phyloP scores from a whole-genome alignment of 1,140 invertebrate genomes.

The Colletes latitarsis region DNA sequence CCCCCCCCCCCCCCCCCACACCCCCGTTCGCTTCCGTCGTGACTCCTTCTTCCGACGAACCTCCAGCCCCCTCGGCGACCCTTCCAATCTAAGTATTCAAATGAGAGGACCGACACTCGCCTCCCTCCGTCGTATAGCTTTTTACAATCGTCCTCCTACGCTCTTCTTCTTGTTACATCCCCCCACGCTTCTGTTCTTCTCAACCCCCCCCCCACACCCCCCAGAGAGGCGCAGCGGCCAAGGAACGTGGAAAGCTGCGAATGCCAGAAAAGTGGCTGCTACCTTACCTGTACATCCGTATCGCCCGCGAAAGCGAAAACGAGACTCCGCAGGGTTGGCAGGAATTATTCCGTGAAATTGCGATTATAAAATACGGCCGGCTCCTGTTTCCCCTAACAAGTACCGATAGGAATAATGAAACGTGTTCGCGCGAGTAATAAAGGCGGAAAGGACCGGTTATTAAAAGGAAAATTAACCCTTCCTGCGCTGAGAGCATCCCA shows the following conservation, averaged over 20 bases:
- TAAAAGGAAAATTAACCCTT: too few relatives aligned
- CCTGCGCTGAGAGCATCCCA: too few relatives aligned
- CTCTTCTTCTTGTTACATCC: slow-evolving; percentile 53
- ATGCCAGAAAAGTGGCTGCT: slow-evolving; percentile 20
- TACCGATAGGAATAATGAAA: not conserved
- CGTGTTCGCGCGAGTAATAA: not conserved
- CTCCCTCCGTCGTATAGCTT: slow-evolving; percentile 64
- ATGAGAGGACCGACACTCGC: slow-evolving; percentile 73
- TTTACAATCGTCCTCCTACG: slow-evolving; percentile 66
- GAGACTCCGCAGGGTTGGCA: slow-evolving; percentile 18
- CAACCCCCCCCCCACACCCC: too few relatives aligned
- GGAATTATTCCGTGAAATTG: slow-evolving; percentile 33
- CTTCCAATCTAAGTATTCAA: slow-evolving; percentile 82
- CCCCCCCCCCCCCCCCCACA: not conserved
- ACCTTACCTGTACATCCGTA: slow-evolving; percentile 23
- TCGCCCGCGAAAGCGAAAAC: slow-evolving; percentile 6
- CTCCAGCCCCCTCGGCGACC: slow-evolving; percentile 61
- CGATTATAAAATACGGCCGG: not conserved
- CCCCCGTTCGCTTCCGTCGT: slow-evolving; percentile 17
- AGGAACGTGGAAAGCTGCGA: slow-evolving; percentile 40
- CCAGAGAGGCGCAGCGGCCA: not conserved
- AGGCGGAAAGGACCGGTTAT: not conserved
- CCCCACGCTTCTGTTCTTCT: too few relatives aligned
- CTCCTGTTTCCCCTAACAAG: not conserved
- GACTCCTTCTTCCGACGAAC: slow-evolving; percentile 48